Conservation (phyloP, 2,888 invertebrate species). For the Molanna angustata region DNA sequence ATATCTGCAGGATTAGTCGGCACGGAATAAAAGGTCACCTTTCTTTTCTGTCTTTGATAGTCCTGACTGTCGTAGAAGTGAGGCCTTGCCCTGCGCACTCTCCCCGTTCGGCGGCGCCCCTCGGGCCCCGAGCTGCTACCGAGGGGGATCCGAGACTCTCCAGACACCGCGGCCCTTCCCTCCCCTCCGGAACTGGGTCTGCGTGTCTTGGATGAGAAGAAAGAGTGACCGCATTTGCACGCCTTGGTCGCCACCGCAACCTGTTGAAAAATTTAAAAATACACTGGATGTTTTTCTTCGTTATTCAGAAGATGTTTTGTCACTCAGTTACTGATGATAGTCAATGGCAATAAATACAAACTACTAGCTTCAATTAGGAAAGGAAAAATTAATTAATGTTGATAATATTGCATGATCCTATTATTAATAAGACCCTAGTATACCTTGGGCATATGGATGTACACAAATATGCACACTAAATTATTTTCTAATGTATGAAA, state of each 20-base stretch:
- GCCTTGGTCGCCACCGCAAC: slow-evolving; percentile 83
- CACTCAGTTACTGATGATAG: too few species aligned
- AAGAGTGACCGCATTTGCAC: slow-evolving; percentile 80
- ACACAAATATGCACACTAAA: too few species aligned
- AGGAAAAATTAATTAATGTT: too few species aligned
- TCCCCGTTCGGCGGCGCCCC: slow-evolving; percentile 64
- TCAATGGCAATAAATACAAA: too few species aligned
- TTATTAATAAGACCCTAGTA: too few species aligned
- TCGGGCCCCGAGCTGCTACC: slow-evolving; percentile 63
- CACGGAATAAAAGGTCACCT: slow-evolving; percentile 43
- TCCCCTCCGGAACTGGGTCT: slow-evolving; percentile 12
- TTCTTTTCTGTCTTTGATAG: slow-evolving; percentile 72
- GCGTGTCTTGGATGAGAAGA: slow-evolving; percentile 56
- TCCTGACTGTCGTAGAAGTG: slow-evolving; percentile 82
- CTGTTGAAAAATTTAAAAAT: too few species aligned
- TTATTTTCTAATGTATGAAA: too few species aligned
- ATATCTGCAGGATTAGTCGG: neutral
- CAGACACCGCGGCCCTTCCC: slow-evolving; percentile 62
- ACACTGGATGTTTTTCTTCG: too few species aligned
- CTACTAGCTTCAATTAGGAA: too few species aligned
- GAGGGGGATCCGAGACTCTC: slow-evolving; percentile 56
- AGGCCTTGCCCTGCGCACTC: slow-evolving; percentile 73
- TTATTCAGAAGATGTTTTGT: too few species aligned
- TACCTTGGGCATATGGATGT: too few species aligned
- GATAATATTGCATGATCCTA: too few species aligned